Evolutionary conservation across 1,140 invertebrate species (phyloP), one percentile per base, ranked within the genome.

Genomic region (Drosophila tropicalis): DNA sequence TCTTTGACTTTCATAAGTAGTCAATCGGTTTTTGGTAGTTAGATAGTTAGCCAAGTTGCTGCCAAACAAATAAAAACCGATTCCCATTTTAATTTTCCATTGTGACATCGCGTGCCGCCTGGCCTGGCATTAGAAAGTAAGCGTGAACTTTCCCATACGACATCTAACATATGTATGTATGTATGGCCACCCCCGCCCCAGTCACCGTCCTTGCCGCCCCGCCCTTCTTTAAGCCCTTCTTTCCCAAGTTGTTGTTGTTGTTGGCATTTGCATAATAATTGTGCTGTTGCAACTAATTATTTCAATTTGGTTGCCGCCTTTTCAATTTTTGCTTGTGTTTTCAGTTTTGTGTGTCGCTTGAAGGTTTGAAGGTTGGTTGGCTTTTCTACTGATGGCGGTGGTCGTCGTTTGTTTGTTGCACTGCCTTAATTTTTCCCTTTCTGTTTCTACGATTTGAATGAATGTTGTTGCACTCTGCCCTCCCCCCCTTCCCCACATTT

Each of bases 131-230:
- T 81, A 82, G 80, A 82, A 82, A 82, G 80, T 82, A 68, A 82
- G 74, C 80, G 80, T 74, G 70, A 81, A 78, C 78, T 81, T 78
- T 81, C 80, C 57, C 80, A 82, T 77, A 67, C 40, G 63, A 60
- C 72, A 70, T 69, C 13, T 62, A 41, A 19, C 57, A 36, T 29
- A 29, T 29, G 29, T 29, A 29, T 51, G 32, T 44, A 74, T 32
- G 25, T 15, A 51, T 25, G 1, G 4, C 17, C 29, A 1, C 3
- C 65, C 67, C 70, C 65, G 70, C 74, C 70, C 15, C 56, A n/a
- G 12, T 17, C 29, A 44, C 7, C 36, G 12, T 6, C n/a, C n/a
- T 25, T 10, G 7, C 22, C 29, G 0, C 1, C 6, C 5, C 5
- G 5, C 29, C 29, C 29, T 29, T 29, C n/a, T 29, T 5, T 5